Evolutionary conservation across 2,113 vertebrate genomes (phyloP), one percentile per base, ranked within the genome.

Genomic region (Hyla sarda): DNA sequence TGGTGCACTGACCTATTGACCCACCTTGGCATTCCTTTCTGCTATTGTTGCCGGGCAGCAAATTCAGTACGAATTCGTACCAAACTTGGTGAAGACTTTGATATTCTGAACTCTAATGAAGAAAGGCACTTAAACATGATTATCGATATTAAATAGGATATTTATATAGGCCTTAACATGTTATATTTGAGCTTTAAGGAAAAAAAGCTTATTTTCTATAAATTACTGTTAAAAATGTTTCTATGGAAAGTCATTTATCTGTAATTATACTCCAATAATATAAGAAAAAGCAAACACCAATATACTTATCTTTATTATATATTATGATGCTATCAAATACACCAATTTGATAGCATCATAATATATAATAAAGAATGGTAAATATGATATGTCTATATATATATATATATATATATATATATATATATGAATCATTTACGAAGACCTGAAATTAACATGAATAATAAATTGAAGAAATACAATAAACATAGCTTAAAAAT

Each of bases 1-100:
- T 86, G 84, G 60, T 72, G 75, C 84, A 73, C 11, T 81, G 84
- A 80, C 84, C 84, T 80, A 25, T 32, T 54, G 48, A 34, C 56
- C 84, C 50, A 13, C 7, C 28, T 37, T 28, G 50, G 65, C 84
- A 86, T 86, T 86, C 84, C 76, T 58, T 37, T 41, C 10, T 16
- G 25, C 19, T 54, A n/a, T 9, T 11, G 76, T 86, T 80, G 48
- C 84, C 34, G 62, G 37, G 84, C 62, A 71, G 25, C 54, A n/a
- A 13, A 62, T 28, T 45, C 14, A 28, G 5, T 47, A 81, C 14
- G 37, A 65, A 28, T 65, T 47, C 45, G 54, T 17, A 25, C n/a
- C 78, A 65, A 81, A 65, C 13, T 25, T 81, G 41, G 23, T 47
- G 37, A 5, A 47, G 10, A 37, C 37, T 16, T 60, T 41, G 12